phyloP scores from a whole-genome alignment of 1,140 invertebrate genomes.

The Drosophila pruinosa region DNA sequence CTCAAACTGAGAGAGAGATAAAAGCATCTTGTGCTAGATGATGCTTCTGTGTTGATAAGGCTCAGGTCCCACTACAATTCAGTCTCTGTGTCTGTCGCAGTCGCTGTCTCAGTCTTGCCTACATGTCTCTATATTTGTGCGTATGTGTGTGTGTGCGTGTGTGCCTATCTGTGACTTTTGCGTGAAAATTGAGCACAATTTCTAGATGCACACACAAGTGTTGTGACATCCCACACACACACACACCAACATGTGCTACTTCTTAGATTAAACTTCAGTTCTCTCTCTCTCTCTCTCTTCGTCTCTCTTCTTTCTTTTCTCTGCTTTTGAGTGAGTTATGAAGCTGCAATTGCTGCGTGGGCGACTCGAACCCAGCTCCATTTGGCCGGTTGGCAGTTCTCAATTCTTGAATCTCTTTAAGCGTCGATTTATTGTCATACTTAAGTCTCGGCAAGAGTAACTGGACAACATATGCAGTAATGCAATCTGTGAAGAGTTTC shows the following conservation, averaged over 20 bases:
- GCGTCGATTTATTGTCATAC: conserved; percentile 70
- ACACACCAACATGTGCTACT: neutral
- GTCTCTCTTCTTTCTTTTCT: conserved; percentile 1
- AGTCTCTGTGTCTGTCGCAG: conserved; percentile 6
- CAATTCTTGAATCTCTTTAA: conserved; percentile 28
- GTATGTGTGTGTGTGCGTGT: neutral
- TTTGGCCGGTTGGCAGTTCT: neutral
- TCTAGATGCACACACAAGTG: conserved; percentile 50
- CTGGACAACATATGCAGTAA: conserved; percentile 51
- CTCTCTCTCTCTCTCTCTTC: neutral
- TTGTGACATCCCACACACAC: neutral
- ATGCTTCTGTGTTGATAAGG: conserved; percentile 80
- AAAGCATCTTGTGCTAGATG: conserved; percentile 79
- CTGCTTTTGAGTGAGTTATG: conserved; percentile 71
- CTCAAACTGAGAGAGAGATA: conserved; percentile 81
- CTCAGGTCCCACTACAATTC: conserved; percentile 38
- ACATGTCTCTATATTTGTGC: neutral
- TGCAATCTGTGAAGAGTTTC: conserved; percentile 52
- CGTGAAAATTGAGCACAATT: conserved; percentile 75
- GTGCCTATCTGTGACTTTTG: conserved; percentile 39
- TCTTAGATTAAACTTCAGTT: conserved; percentile 32
- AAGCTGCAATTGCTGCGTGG: conserved; percentile 67
- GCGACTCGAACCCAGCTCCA: conserved; percentile 27
- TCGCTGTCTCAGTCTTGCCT: conserved; percentile 13
- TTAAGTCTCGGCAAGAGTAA: conserved; percentile 33